Base-by-base conservation (phyloP, 2,113 vertebrate species). In the Herpailurus yagouaroundi region DNA sequence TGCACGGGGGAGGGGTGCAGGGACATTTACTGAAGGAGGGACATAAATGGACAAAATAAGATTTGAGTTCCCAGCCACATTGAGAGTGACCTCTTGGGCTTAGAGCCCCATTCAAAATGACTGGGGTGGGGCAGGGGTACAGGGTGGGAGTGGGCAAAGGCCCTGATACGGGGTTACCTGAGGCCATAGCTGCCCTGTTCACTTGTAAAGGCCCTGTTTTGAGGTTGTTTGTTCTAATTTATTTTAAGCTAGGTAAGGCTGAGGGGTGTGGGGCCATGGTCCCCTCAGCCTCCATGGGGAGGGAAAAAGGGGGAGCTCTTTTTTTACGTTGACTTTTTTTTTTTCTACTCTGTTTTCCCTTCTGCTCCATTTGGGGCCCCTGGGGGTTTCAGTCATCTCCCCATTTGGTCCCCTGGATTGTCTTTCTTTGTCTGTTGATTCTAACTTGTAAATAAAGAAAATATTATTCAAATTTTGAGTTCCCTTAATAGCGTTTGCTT, bases 361-460 rank as follows among this genome's bases (percentile, higher is more conserved):
- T 97, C 91, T 4, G 29, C 68, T 84, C 73, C 89, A 52, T 97
- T 95, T 97, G 96, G 97, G 96, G 77, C 82, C 60, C 9, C 57
- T 86, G 87, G 95, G 95, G 97, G 71, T 93, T 96, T 96, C 50
- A 63, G 95, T 97, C 97, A 97, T 95, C 97, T 97, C 94, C 89
- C 89, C 60, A 7, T 63, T 86, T 95, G 97, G 84, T 94, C 97
- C 89, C 84, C 48, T 73, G 82, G 96, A 97, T 91, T 90, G 95
- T 94, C 79, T 91, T 64, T 68, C 93, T 91, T 98, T 98, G 97
- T 97, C 95, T 97, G 96, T 98, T 96, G 66, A 96, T 98, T 98
- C 98, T 98, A 98, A 99, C 98, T 92, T 99, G 98, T 98, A 99
- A 99, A 98, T 98, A 99, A 99, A 99, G 98, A 98, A 98, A 98